These are phyloP conservation scores for Lycopodina hypogea DNA, from an alignment of 37 sponge, comb jelly and placozoan species.

Conservation along the genomic window DNA sequence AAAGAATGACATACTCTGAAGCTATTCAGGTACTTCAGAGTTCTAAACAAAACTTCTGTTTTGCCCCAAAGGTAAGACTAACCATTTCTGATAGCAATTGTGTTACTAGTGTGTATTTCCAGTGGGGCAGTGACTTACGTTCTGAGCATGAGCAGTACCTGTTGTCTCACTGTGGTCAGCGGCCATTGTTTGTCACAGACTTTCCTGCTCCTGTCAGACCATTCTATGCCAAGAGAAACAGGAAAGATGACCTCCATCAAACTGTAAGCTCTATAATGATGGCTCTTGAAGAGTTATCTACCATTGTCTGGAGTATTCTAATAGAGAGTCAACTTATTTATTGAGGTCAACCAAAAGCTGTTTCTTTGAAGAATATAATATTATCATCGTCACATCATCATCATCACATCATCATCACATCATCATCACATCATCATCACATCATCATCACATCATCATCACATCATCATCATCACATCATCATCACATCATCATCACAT, in stretches of 20 bases:
- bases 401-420: too few relatives aligned
- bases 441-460: too few relatives aligned
- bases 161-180: conserved; percentile 21
- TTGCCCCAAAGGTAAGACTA: conserved; percentile 45
- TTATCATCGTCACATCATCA: too few relatives aligned
- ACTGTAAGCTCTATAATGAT: conserved; percentile 11
- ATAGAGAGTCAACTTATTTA: background rate
- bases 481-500: too few relatives aligned
- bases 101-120: background rate
- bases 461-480: too few relatives aligned
- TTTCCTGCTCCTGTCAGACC: conserved; percentile 77
- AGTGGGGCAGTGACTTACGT: conserved; percentile 78
- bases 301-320: too few relatives aligned
- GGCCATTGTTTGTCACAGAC: conserved; percentile 85
- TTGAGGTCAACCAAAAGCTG: background rate
- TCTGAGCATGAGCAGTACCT: conserved; percentile 75
- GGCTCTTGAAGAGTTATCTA: too few relatives aligned
- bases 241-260: conserved; percentile 1
- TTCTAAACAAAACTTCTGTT: conserved; percentile 22
- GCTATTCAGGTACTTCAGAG: conserved; percentile 42
- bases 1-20: conserved; percentile 68
- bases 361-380: background rate
- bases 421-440: too few relatives aligned
- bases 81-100: too few relatives aligned
- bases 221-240: conserved; percentile 70